Evolutionary conservation across 2,113 vertebrate genomes (phyloP).

Genomic region (Osmerus mordax): DNA sequence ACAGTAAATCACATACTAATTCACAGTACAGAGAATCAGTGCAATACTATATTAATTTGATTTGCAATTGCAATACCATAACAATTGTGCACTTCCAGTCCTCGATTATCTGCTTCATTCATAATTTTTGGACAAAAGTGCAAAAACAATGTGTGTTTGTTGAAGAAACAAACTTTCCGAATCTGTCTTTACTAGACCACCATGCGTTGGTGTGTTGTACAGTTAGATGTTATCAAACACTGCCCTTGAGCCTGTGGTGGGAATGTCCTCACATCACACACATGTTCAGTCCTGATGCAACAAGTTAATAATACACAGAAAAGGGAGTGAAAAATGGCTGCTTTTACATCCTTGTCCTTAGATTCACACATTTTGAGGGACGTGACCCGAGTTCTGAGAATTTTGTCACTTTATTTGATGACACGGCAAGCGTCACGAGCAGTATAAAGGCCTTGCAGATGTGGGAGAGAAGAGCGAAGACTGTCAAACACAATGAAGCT

Average conservation of each 20-base stretch:
- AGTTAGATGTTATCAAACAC: background rate
- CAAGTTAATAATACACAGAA: constrained; percentile 14
- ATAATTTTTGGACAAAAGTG: no score
- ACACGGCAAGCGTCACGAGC: constrained; percentile 25
- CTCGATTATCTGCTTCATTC: no score
- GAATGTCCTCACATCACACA: constrained; percentile 18
- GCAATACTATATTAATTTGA: no score
- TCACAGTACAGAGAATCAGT: no score
- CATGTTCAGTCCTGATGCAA: constrained; percentile 9
- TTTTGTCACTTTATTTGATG: constrained; percentile 7
- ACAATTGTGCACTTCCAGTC: no score
- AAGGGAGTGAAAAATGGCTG: background rate
- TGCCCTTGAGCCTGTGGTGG: constrained; percentile 7
- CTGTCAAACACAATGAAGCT: constrained; percentile 64
- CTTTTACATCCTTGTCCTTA: background rate
- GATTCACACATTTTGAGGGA: constrained; percentile 18
- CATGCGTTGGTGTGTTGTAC: background rate
- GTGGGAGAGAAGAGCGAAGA: background rate
- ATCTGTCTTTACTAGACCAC: background rate
- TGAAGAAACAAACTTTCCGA: no score
- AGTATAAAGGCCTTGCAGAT: constrained; percentile 52
- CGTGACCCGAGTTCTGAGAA: constrained; percentile 23
- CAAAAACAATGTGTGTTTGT: no score
- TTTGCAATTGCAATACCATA: no score
- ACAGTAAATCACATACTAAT: no score